Evolutionary conservation across 2,797 vertebrate species (phyloP).

Genomic region (Podargus strigoides): DNA sequence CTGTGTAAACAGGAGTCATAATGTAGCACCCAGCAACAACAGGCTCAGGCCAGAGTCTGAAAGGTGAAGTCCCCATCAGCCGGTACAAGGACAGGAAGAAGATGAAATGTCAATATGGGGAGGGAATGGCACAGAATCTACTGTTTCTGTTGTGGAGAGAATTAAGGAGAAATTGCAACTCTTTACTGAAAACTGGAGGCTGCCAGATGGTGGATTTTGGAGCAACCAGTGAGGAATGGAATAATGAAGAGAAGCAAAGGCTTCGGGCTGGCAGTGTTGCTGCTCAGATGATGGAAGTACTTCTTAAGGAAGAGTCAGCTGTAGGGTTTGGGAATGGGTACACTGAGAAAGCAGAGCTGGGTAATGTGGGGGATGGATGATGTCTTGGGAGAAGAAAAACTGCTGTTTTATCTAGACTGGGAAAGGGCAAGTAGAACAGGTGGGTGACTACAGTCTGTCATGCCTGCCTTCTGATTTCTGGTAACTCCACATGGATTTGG

Average conservation of each 20-base stretch:
- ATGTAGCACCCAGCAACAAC: not conserved
- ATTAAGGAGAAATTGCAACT: not conserved
- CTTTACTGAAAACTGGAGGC: not conserved
- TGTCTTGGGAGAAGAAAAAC: not conserved
- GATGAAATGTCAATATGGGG: not conserved
- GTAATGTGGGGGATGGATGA: not conserved
- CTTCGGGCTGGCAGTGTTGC: not conserved
- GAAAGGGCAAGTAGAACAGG: not conserved
- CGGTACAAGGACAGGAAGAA: not conserved
- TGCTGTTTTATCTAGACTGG: not conserved
- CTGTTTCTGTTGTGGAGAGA: not conserved
- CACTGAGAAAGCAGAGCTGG: not conserved
- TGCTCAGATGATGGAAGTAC: not conserved
- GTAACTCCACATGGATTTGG: not conserved
- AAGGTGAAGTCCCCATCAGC: not conserved
- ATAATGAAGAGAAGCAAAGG: not conserved
- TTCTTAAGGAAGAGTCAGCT: not conserved
- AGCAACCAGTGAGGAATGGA: not conserved
- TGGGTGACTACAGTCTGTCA: not conserved
- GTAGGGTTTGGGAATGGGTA: not conserved
- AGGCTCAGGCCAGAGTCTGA: not conserved
- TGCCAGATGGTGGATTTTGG: not conserved
- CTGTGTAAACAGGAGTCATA: not conserved
- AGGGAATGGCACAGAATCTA: not conserved
- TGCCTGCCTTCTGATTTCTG: not conserved